Evolutionary conservation across 2,113 vertebrate species (phyloP).

Genomic region (Rynchops niger): DNA sequence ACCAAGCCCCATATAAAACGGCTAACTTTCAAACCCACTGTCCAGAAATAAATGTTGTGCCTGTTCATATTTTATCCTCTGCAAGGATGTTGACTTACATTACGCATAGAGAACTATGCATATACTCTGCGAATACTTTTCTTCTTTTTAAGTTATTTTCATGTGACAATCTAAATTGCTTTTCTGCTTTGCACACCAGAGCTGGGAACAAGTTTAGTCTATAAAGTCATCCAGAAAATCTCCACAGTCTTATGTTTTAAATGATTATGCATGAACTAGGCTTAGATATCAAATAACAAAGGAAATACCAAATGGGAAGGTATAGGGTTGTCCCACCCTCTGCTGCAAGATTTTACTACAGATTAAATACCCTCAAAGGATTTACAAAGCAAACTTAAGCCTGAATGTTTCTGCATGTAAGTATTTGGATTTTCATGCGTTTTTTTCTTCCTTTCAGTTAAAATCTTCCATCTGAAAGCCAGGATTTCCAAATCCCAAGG

Average conservation of each 20-base stretch:
- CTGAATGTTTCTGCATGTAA: neutral
- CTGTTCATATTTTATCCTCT: neutral
- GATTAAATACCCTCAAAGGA: slow-evolving; percentile 21
- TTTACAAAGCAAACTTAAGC: slow-evolving; percentile 12
- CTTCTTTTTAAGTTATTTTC: slow-evolving; percentile 9
- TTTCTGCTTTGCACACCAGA: slow-evolving; percentile 30
- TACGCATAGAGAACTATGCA: neutral
- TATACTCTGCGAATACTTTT: neutral
- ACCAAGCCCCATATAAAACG: neutral
- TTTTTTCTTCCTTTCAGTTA: neutral
- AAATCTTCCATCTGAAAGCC: neutral
- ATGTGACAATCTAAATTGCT: slow-evolving; percentile 20
- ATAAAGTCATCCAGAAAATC: slow-evolving; percentile 16
- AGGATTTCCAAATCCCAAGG: neutral
- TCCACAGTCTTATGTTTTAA: slow-evolving; percentile 7
- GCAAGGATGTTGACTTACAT: neutral
- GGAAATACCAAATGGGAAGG: slow-evolving; percentile 37
- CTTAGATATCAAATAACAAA: slow-evolving; percentile 30
- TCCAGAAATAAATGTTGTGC: neutral
- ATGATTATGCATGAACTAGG: slow-evolving; percentile 17
- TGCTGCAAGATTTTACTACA: slow-evolving; percentile 6
- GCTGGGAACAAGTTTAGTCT: neutral
- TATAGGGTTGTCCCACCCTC: neutral
- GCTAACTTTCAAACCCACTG: neutral
- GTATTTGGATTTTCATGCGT: neutral